phyloP scores from a whole-genome alignment of 1,140 invertebrate species.

The Drosophila ficusphila region DNA sequence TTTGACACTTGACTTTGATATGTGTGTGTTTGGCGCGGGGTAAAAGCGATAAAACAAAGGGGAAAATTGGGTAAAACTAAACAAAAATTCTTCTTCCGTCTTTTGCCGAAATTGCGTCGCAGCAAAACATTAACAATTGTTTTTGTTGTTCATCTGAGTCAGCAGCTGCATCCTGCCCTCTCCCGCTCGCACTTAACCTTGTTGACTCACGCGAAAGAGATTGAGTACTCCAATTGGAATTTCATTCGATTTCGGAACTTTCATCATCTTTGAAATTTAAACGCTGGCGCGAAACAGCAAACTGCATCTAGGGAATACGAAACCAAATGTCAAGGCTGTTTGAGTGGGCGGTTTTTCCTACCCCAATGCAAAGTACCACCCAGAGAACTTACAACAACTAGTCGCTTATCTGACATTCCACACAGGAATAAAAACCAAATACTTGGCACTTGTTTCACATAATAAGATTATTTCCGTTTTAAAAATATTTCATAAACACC shows the following conservation, averaged over 20 bases:
- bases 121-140: slow-evolving; percentile 60
- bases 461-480: no score
- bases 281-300: slow-evolving; percentile 8
- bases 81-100: slow-evolving; percentile 55
- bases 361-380: slow-evolving; percentile 2
- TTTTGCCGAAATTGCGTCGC: slow-evolving; percentile 70
- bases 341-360: slow-evolving; percentile 1
- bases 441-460: neutral
- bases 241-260: slow-evolving; percentile 49
- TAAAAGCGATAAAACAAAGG: slow-evolving; percentile 40
- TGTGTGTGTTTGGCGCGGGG: slow-evolving; percentile 25
- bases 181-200: slow-evolving; percentile 46
- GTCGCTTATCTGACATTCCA: neutral
- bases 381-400: neutral
- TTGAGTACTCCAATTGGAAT: slow-evolving; percentile 56
- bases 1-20: slow-evolving; percentile 81
- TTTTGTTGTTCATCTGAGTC: slow-evolving; percentile 9
- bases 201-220: slow-evolving; percentile 65
- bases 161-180: slow-evolving; percentile 57
- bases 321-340: slow-evolving; percentile 68
- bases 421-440: neutral
- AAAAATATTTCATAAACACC: neutral
- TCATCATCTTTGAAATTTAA: slow-evolving; percentile 26
- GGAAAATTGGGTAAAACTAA: slow-evolving; percentile 56
- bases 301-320: slow-evolving; percentile 3